Conservation (phyloP, 2,113 vertebrate species). For the Xenopus laevis region DNA sequence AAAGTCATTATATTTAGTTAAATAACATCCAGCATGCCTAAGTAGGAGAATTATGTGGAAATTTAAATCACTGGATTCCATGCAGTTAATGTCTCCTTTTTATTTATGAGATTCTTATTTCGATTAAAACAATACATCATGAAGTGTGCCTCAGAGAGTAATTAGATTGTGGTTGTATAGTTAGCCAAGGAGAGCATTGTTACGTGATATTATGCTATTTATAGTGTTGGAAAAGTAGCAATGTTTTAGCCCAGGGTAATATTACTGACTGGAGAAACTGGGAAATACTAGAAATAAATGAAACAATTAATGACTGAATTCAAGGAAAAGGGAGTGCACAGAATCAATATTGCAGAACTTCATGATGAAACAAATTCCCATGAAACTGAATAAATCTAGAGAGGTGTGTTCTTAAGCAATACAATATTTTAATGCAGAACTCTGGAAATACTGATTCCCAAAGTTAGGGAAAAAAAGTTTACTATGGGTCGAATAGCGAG, state of each 20-base stretch:
- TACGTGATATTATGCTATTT: slow-evolving; percentile 13
- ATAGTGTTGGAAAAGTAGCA: neutral
- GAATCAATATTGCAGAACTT: slow-evolving; percentile 16
- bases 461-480: too few species aligned
- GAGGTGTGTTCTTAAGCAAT: too few species aligned
- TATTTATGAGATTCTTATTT: slow-evolving; percentile 44
- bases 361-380: slow-evolving; percentile 3
- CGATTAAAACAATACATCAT: slow-evolving; percentile 44
- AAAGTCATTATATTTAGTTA: slow-evolving; percentile 35
- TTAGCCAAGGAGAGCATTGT: slow-evolving; percentile 32
- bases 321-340: neutral
- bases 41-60: slow-evolving; percentile 22
- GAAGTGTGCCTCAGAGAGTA: slow-evolving; percentile 32
- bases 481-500: too few species aligned
- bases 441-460: too few species aligned
- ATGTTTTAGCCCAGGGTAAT: slow-evolving; percentile 4
- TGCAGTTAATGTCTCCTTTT: slow-evolving; percentile 28
- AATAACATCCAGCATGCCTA: slow-evolving; percentile 14
- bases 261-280: slow-evolving; percentile 6
- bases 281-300: neutral
- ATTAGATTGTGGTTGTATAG: slow-evolving; percentile 31
- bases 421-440: too few species aligned
- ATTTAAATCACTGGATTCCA: slow-evolving; percentile 33
- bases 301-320: neutral
- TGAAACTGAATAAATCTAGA: too few species aligned